Conservation (phyloP, 2,113 vertebrate genomes). For the Sander vitreus region DNA sequence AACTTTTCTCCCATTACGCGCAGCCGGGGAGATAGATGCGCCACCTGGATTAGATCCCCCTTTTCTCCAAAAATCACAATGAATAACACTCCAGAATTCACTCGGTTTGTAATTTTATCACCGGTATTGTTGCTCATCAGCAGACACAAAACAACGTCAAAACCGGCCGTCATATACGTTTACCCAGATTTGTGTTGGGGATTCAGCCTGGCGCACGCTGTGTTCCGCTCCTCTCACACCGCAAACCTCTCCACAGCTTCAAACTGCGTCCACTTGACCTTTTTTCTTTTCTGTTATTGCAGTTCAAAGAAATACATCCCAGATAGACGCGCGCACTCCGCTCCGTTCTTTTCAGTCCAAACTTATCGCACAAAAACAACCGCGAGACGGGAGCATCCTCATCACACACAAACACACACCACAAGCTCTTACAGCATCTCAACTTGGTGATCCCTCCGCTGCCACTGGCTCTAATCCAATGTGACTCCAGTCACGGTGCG, state of each 20-base stretch:
- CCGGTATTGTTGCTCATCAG: background rate
- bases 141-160: constrained; percentile 13
- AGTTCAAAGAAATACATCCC: constrained; percentile 37
- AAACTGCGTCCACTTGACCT: constrained; percentile 39
- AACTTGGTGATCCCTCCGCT: constrained; percentile 67
- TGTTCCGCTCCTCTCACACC: constrained; percentile 30
- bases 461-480: constrained; percentile 56
- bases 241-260: constrained; percentile 27
- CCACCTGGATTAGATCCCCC: constrained; percentile 37
- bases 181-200: constrained; percentile 25
- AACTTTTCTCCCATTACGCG: constrained; percentile 83
- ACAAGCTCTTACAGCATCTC: constrained; percentile 46
- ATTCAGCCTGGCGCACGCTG: constrained; percentile 45
- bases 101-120: constrained; percentile 11
- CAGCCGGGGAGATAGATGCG: constrained; percentile 39
- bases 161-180: constrained; percentile 60
- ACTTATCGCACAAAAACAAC: constrained; percentile 36
- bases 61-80: background rate
- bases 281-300: constrained; percentile 10
- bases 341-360: constrained; percentile 36
- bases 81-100: constrained; percentile 43
- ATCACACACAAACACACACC: background rate
- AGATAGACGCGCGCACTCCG: background rate
- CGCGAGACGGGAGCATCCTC: constrained; percentile 58
- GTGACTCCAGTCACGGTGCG: constrained; percentile 43